Conservation (phyloP, 2,888 invertebrate genomes). For the Eubasilissa splendida region DNA sequence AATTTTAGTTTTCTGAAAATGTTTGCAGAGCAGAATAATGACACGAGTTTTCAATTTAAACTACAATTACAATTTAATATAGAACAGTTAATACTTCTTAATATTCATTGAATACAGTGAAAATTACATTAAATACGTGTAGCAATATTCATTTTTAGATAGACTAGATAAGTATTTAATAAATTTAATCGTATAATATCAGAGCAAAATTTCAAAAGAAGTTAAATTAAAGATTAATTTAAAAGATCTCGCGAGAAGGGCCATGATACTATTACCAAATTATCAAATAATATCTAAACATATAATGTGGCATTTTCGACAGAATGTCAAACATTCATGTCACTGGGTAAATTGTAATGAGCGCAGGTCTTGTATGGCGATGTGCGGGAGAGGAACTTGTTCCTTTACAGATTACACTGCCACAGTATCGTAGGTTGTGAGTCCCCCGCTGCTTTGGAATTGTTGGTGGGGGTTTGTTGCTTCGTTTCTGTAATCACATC, state of each 20-base stretch:
- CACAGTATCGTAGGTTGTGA: slow-evolving; percentile 99
- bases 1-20: no score
- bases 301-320: slow-evolving; percentile 51
- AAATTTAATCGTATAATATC: slow-evolving; percentile 29
- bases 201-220: slow-evolving; percentile 10
- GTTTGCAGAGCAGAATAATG: not conserved
- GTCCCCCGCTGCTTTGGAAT: slow-evolving; percentile 85
- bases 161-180: slow-evolving; percentile 36
- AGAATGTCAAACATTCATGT: slow-evolving; percentile 43
- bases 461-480: slow-evolving; percentile 85
- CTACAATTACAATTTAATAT: slow-evolving; percentile 23
- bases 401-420: slow-evolving; percentile 94
- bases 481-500: slow-evolving; percentile 84
- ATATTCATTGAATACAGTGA: slow-evolving; percentile 30
- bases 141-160: slow-evolving; percentile 26
- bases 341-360: slow-evolving; percentile 55
- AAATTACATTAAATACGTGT: slow-evolving; percentile 13
- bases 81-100: slow-evolving; percentile 33
- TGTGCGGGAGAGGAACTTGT: not conserved
- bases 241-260: slow-evolving; percentile 44
- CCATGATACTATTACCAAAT: slow-evolving; percentile 48
- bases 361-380: slow-evolving; percentile 49
- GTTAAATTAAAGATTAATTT: not conserved
- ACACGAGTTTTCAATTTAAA: slow-evolving; percentile 18
- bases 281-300: slow-evolving; percentile 44